Evolutionary conservation across 2,113 vertebrate species (phyloP).

Genomic region (Gasterosteus nipponicus): DNA sequence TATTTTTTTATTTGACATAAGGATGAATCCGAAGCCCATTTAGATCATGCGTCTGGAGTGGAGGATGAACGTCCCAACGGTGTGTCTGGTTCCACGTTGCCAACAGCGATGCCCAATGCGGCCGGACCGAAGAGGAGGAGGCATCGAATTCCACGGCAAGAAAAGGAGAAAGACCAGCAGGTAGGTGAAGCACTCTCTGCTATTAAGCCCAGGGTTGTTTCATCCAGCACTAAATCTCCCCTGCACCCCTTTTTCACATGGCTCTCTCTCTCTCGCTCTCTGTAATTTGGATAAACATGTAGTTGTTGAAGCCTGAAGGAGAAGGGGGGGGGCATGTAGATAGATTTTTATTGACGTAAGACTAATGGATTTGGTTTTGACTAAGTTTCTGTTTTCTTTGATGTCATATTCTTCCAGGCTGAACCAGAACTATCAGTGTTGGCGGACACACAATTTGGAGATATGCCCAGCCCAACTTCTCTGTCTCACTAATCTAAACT

Average conservation of each 20-base stretch:
- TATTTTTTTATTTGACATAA: conserved; percentile 45
- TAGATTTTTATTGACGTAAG: background rate
- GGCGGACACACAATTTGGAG: conserved; percentile 77
- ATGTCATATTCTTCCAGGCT: conserved; percentile 53
- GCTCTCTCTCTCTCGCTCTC: background rate
- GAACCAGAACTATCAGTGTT: conserved; percentile 74
- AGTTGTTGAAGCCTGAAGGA: background rate
- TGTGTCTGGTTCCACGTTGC: conserved; percentile 60
- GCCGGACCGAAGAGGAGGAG: conserved; percentile 77
- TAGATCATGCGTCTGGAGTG: conserved; percentile 62
- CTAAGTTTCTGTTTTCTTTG: conserved; percentile 1
- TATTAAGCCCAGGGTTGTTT: too few species aligned
- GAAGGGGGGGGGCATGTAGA: too few species aligned
- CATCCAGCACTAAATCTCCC: too few species aligned
- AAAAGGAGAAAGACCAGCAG: conserved; percentile 79
- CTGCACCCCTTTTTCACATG: too few species aligned
- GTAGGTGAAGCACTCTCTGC: conserved; percentile 41
- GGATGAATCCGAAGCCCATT: conserved; percentile 72
- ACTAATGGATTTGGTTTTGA: conserved; percentile 21
- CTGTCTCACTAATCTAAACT: conserved; percentile 73
- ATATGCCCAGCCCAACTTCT: conserved; percentile 80
- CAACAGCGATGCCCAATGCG: conserved; percentile 59
- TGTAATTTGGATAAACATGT: background rate
- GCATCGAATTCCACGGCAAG: conserved; percentile 74
- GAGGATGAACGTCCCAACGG: conserved; percentile 75